Base-by-base conservation (phyloP, 2,797 vertebrate species). In the Hipposideros larvatus region DNA sequence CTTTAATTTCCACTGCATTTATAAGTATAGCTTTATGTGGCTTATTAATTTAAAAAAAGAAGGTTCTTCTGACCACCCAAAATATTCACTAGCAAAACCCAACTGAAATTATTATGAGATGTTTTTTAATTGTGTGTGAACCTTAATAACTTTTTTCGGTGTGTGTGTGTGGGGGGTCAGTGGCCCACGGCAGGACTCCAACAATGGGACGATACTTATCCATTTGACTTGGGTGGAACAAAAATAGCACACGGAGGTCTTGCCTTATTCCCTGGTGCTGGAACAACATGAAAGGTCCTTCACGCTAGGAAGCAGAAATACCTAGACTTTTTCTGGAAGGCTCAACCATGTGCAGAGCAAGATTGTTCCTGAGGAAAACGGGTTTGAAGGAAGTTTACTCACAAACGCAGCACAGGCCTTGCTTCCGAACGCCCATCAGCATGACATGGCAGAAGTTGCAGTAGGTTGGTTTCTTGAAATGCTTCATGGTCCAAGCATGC, bases 401-500 rank as follows among this genome's bases (percentile, higher is more conserved):
- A 99, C 99, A 98, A 96, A 99, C 98, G 98, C 99, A 99, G 98
- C 99, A 99, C 96, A 99, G 99, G 97, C 99, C 99, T 98, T 99
- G 99, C 98, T 99, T 99, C 96, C 99, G 98, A 0, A 99, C 99
- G 0, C 99, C 99, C 90, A 99, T 98, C 97, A 99, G 98, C 99
- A 99, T 99, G 94, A 99, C 98, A 71, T 99, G 99, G 98, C 99
- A 99, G 98, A 99, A 99, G 98, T 99, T 99, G 98, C 99, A 99
- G 98, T 99, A 99, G 71, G 99, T 99, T 0, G 99, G 99, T 88
- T 99, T 99, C 98, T 99, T 99, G 99, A 99, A 99, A 98, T 99
- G 99, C 98, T 99, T 99, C 98, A 99, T 98, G 97, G 98, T 99
- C 99, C 99, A 99, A 53, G 99, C 99, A 0, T 99, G 99, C 80